phyloP scores from a whole-genome alignment of 1,140 invertebrate genomes.

The Brachionus angularis region DNA sequence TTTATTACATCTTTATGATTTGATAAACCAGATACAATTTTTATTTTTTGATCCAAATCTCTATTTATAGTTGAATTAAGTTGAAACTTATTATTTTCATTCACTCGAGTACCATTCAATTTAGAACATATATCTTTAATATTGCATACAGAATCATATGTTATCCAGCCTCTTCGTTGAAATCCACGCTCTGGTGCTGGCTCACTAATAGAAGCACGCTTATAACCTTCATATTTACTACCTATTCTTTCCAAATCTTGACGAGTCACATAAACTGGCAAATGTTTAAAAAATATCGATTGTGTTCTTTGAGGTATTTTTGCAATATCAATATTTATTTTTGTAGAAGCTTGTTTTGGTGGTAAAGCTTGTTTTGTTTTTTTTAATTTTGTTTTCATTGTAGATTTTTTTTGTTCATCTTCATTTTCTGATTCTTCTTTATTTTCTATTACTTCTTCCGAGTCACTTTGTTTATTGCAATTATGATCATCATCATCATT shows the following conservation, averaged over 20 bases:
- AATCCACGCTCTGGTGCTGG: constrained; percentile 84
- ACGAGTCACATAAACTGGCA: constrained; percentile 90
- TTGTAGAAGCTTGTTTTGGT: neutral
- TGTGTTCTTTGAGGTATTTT: constrained; percentile 77
- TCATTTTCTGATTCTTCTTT: neutral
- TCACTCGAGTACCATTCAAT: constrained; percentile 96
- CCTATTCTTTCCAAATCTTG: constrained; percentile 85
- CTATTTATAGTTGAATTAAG: constrained; percentile 87
- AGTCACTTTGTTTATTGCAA: neutral
- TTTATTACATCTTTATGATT: constrained; percentile 79
- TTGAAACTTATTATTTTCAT: constrained; percentile 64
- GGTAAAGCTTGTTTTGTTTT: neutral
- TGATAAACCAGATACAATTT: constrained; percentile 85
- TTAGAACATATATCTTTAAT: constrained; percentile 98
- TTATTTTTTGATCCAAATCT: constrained; percentile 82
- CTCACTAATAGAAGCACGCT: constrained; percentile 92
- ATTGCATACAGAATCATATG: constrained; percentile 69
- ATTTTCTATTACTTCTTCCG: neutral
- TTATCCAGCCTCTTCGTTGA: constrained; percentile 94
- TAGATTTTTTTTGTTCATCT: neutral
- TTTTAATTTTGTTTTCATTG: neutral
- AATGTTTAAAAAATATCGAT: constrained; percentile 90
- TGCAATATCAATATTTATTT: constrained; percentile 17
- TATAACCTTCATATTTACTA: constrained; percentile 66
- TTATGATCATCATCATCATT: neutral